Evolutionary conservation across 2,888 invertebrate genomes (phyloP), one percentile per base, ranked within the genome.

Genomic region (Pyrrhia umbra): DNA sequence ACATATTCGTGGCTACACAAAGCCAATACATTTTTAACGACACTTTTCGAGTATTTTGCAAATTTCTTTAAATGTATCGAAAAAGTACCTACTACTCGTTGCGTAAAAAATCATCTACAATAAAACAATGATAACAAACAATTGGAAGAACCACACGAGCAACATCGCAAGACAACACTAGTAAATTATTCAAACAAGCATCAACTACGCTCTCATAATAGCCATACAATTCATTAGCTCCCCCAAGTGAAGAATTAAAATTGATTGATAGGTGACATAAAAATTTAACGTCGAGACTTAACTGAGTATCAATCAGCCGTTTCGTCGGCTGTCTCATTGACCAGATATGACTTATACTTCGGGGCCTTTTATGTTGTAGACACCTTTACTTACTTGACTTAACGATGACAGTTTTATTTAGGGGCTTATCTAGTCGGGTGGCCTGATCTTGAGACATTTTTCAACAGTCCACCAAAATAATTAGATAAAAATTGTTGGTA

Each of bases 231-330:
- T 79, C 76, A 75, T 79, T 75, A 68, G 74, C 75, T 77, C 77
- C 68, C 80, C 74, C 77, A 76, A 77, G 82, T 79, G 79, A 80
- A 79, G 87, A 90, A 90, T 91, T 92, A 88, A 90, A 89, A 85
- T 91, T 93, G 93, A 94, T 94, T 93, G 92, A 94, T 94, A 86
- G 86, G 86, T 86, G 88, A 89, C 89, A 91, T 93, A 90, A 93
- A 92, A 90, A 88, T 90, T 90, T 92, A 87, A 92, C 89, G 90
- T 88, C 86, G 79, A 82, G 77, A 77, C 85, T 85, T 76, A 79
- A 83, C 85, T 76, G 83, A 77, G 90, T 85, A 90, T 93, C 91
- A 90, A 93, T 92, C 92, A 92, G 60, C n/a, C 65, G 74, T 71
- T 74, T 79, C 76, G 63, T 79, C 79, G 65, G 54, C 59, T 79